These are phyloP conservation scores for Spodoptera picta DNA, from an alignment of 2,888 invertebrate species.

Conservation along the genomic window DNA sequence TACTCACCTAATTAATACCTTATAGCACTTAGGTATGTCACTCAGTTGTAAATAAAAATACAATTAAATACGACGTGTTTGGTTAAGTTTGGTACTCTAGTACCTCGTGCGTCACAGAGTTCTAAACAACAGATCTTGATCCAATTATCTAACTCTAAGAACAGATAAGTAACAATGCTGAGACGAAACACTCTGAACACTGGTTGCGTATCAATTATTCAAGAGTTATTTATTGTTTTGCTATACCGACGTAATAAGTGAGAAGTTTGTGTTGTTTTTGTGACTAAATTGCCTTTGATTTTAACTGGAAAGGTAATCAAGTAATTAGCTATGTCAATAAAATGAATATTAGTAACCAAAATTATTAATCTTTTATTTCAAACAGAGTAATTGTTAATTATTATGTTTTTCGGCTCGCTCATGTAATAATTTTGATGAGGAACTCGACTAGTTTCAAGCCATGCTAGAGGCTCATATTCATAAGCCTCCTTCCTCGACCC, in stretches of 20 bases:
- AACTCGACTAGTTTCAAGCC: no score
- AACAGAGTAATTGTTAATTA: no score
- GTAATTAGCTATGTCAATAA: slow-evolving; percentile 11
- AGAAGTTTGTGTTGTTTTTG: slow-evolving; percentile 21
- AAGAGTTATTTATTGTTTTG: slow-evolving; percentile 58
- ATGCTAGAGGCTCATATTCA: no score
- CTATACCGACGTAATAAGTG: slow-evolving; percentile 32
- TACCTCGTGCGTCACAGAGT: slow-evolving; percentile 53
- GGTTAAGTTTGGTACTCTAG: slow-evolving; percentile 2
- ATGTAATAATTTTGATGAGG: no score
- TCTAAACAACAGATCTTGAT: slow-evolving; percentile 77
- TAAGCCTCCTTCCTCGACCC: no score
- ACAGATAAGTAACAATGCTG: slow-evolving; percentile 75
- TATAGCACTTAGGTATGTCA: no score
- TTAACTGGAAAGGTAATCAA: neutral
- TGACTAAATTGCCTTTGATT: slow-evolving; percentile 1
- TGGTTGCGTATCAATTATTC: slow-evolving; percentile 70
- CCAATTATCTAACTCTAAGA: slow-evolving; percentile 76
- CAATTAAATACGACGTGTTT: neutral
- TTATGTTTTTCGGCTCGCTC: no score
- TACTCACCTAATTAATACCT: no score
- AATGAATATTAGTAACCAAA: no score
- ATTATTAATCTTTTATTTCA: no score
- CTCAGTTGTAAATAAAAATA: no score
- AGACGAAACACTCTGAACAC: slow-evolving; percentile 62